Conservation (phyloP, 2,888 invertebrate genomes). For the Plebejus melissa region DNA sequence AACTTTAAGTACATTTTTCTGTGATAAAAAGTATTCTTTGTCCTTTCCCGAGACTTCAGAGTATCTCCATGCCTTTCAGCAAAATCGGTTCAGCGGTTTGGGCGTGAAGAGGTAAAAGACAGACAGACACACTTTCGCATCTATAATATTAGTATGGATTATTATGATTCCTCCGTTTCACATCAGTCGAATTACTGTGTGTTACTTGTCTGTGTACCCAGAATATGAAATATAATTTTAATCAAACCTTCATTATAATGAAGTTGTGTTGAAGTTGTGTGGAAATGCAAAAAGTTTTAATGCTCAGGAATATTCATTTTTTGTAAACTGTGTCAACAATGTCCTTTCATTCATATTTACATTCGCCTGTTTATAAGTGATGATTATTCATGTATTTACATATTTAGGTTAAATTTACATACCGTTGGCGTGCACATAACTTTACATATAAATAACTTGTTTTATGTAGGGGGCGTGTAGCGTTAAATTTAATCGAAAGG, state of each 20-base stretch:
- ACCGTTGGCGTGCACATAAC: not conserved
- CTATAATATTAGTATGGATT: too few relatives aligned
- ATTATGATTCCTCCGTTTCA: too few relatives aligned
- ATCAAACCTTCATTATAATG: not conserved
- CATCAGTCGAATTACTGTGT: too few relatives aligned
- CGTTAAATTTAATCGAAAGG: not conserved
- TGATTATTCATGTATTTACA: not conserved
- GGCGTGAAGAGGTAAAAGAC: too few relatives aligned
- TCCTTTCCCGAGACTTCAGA: too few relatives aligned
- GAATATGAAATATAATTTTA: not conserved
- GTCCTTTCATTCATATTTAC: conserved; percentile 7
- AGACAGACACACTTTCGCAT: too few relatives aligned
- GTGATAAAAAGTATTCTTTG: too few relatives aligned
- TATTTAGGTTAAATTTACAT: conserved; percentile 1
- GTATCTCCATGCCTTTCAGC: too few relatives aligned
- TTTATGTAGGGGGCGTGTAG: not conserved
- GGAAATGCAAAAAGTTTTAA: not conserved
- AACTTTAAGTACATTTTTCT: too few relatives aligned
- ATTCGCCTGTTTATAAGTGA: not conserved
- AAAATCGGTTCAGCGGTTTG: too few relatives aligned
- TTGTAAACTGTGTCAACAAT: not conserved
- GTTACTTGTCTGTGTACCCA: not conserved
- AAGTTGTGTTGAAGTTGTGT: not conserved
- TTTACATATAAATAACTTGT: not conserved
- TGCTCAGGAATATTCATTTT: not conserved